Base-by-base conservation (phyloP, 2,797 vertebrate genomes). In the Hozukius guyotensis region DNA sequence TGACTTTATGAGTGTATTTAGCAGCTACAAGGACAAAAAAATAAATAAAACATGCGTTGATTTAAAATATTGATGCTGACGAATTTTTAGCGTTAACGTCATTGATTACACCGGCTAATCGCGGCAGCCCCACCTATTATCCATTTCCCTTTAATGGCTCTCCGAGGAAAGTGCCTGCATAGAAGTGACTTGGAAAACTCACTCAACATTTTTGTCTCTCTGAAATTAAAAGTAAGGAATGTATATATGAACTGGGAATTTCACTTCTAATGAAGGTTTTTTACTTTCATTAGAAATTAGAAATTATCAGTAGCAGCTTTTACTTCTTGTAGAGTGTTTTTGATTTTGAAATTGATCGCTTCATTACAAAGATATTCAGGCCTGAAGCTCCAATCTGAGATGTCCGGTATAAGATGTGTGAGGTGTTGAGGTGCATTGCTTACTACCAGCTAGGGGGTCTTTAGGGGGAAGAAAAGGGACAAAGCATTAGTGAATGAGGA, bases 401-500 rank as follows among this genome's bases (percentile, higher is more conserved):
- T 55, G 32, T 74, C 66, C 18, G 3, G 16, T 59, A 1, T 72
- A 13, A 16, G 31, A 61, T n/a, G 55, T 67, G 18, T n/a, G 34
- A 59, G 25, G 20, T 18, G 29, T 38, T 34, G 31, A 63, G 31
- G 27, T 29, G 53, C 52, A 8, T 12, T 70, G 25, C 31, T 59
- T 74, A 18, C 60, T 29, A 42, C 27, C 65, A 42, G 3, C 25
- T 9, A 56, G 29, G 38, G 5, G 6, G n/a, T 65, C 32, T 72
- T 27, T 3, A n/a, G n/a, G 38, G 29, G n/a, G 27, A 64, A 61
- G 24, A 27, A 53, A 73, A 32, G 27, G 20, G 55, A 69, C 64
- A 73, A 76, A 70, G 60, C 76, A 62, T 79, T 66, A 67, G 52
- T 63, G 52, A 84, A 60, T 70, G 38, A 46, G 24, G 22, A 34